These are phyloP conservation scores for Aphrophora alni DNA, from an alignment of 2,888 invertebrate genomes.

Conservation along the genomic window DNA sequence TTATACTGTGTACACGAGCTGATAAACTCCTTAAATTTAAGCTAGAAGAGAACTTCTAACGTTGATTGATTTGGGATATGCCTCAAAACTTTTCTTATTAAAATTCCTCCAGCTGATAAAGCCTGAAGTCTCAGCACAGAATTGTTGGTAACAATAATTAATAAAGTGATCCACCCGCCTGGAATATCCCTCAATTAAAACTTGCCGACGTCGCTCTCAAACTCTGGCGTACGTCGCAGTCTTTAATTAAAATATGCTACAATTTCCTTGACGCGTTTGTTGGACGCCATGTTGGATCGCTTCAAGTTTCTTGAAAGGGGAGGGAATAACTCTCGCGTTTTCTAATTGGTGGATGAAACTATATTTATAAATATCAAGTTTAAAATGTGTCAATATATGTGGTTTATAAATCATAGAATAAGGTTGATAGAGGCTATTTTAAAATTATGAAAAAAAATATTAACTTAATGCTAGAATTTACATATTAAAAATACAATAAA, in stretches of 20 bases:
- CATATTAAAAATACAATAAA: no score
- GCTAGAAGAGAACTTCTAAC: no score
- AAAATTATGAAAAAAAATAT: no score
- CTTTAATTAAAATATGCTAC: conserved; percentile 49
- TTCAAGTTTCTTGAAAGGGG: conserved; percentile 15
- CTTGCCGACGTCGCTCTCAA: conserved; percentile 40
- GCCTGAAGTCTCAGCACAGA: conserved; percentile 38
- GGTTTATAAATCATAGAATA: no score
- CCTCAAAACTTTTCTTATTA: conserved; percentile 48
- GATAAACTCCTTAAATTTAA: no score
- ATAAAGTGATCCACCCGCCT: conserved; percentile 49
- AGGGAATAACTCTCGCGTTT: conserved; percentile 21
- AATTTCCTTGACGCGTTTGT: conserved; percentile 46
- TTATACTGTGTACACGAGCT: no score
- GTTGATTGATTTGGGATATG: not conserved
- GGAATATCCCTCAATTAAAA: conserved; percentile 51
- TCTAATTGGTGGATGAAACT: conserved; percentile 39
- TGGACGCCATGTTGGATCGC: conserved; percentile 45
- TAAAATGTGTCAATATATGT: no score
- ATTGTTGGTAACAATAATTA: conserved; percentile 46
- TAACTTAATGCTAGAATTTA: no score
- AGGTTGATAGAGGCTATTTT: no score
- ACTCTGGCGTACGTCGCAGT: conserved; percentile 10
- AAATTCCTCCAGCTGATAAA: conserved; percentile 41
- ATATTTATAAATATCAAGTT: conserved; percentile 35